Conservation (phyloP, 2,888 invertebrate genomes). For the Hetaerina titia region DNA sequence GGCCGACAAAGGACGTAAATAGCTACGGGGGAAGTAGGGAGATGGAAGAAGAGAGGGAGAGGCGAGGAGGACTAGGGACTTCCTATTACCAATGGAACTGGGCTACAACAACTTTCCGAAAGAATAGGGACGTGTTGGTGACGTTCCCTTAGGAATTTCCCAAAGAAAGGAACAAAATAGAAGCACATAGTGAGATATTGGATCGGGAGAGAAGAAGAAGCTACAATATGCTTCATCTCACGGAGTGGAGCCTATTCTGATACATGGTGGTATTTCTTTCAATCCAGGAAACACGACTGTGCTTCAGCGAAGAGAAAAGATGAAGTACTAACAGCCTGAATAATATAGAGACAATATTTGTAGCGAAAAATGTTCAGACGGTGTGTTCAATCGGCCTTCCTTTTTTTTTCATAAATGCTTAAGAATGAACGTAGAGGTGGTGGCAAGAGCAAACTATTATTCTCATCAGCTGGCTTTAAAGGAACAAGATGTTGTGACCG, state of each 20-base stretch:
- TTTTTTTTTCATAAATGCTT: background rate
- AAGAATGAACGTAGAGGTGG: background rate
- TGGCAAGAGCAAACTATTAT: background rate
- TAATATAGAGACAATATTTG: background rate
- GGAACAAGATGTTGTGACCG: no score
- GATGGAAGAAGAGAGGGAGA: background rate
- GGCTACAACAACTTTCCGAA: constrained; percentile 1
- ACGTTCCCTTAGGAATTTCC: background rate
- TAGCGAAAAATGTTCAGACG: background rate
- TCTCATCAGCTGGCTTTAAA: no score
- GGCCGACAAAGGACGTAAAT: background rate
- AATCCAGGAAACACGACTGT: background rate
- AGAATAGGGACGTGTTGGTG: background rate
- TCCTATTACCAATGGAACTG: background rate
- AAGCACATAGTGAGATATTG: background rate
- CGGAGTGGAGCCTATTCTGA: background rate
- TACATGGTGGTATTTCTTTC: background rate
- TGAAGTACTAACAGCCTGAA: background rate
- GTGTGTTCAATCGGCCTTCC: no score
- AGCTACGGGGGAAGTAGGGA: background rate
- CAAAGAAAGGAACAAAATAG: background rate
- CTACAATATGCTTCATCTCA: background rate
- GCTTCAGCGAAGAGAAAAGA: background rate
- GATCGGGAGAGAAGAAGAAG: background rate
- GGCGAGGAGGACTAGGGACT: background rate